These are phyloP conservation scores for Cyclargus thomasi DNA, from an alignment of 1,140 invertebrate genomes.

Conservation along the genomic window DNA sequence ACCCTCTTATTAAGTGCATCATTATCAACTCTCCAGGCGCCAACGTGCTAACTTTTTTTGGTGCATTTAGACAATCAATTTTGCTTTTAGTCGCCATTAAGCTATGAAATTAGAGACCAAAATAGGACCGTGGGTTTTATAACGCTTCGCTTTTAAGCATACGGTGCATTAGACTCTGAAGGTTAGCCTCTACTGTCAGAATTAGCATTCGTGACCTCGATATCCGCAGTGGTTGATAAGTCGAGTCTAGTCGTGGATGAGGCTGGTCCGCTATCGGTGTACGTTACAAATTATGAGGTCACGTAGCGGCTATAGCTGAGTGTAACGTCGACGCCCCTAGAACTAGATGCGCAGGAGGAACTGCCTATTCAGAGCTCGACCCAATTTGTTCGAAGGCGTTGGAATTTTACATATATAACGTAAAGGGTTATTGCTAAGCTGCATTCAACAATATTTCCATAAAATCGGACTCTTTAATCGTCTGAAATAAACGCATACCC, in stretches of 20 bases:
- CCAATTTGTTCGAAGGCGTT: no score
- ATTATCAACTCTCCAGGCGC: background rate
- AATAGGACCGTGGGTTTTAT: background rate
- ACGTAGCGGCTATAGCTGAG: background rate
- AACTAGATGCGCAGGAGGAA: background rate
- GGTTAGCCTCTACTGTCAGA: background rate
- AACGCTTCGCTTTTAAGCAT: background rate
- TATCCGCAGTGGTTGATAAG: background rate
- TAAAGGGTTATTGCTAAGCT: no score
- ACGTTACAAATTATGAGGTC: conserved; percentile 3
- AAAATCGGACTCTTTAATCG: no score
- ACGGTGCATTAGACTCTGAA: background rate
- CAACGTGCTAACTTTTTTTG: background rate
- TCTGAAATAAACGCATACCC: background rate
- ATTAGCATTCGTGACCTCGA: background rate
- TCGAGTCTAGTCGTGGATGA: background rate
- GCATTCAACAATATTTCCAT: no score
- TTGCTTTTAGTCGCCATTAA: background rate
- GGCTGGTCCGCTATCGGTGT: background rate
- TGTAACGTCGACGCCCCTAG: background rate
- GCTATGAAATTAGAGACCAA: no score
- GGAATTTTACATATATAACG: no score
- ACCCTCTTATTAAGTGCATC: conserved; percentile 3
- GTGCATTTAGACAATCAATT: background rate
- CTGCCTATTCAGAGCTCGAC: no score